Percentiles rank a stretch among this genome's conserved stretches.
These are phyloP conservation scores for Parazoanthus swiftii DNA, from an alignment of 92 coral and sea anemone genomes.

Conservation along the genomic window DNA sequence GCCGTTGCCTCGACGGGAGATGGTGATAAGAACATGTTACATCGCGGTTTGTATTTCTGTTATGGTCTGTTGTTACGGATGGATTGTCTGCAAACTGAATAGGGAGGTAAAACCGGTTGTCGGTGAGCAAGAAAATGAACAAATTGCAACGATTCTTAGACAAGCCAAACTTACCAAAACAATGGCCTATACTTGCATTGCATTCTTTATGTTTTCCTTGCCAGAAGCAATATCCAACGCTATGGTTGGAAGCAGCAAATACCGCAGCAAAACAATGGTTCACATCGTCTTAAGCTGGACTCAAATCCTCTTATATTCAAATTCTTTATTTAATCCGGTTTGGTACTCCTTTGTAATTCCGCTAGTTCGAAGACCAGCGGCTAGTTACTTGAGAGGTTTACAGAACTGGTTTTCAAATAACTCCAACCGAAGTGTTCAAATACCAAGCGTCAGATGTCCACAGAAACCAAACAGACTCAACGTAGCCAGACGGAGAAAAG, in stretches of 20 bases:
- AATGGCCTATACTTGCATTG: conserved; percentile 14
- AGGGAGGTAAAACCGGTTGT: not conserved
- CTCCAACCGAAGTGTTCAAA: not conserved
- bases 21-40: not conserved
- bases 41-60: not conserved
- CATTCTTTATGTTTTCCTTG: conserved; percentile 15
- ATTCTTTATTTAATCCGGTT: conserved; percentile 33
- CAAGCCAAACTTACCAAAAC: conserved; percentile 22
- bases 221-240: conserved; percentile 32
- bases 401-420: not conserved
- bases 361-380: not conserved
- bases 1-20: conserved; percentile 19
- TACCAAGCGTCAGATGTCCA: not conserved
- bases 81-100: conserved; percentile 1
- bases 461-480: not conserved
- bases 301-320: conserved; percentile 11
- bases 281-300: conserved; percentile 33
- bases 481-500: not conserved
- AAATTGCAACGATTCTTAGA: conserved; percentile 1
- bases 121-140: not conserved
- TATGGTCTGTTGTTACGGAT: conserved; percentile 27
- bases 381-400: not conserved
- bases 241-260: not conserved
- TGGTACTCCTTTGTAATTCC: conserved; percentile 36
- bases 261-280: not conserved